phyloP scores from a whole-genome alignment of 2,888 invertebrate species.

The Eledone cirrhosa region DNA sequence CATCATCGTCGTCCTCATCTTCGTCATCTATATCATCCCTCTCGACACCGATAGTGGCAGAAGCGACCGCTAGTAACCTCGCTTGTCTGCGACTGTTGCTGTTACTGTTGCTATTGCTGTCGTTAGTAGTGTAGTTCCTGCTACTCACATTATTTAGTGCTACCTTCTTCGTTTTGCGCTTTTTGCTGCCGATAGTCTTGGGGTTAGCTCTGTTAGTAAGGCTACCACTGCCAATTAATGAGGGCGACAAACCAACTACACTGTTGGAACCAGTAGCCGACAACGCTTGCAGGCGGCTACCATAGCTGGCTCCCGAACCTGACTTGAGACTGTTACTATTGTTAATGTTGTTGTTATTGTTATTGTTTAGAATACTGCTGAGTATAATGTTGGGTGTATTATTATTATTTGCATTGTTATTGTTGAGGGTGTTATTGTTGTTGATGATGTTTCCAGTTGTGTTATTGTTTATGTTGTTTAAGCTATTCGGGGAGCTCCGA shows the following conservation, averaged over 20 bases:
- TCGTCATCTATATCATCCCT: no score
- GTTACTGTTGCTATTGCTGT: neutral
- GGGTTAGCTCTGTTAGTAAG: neutral
- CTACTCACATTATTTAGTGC: no score
- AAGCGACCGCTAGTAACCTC: no score
- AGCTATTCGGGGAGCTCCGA: no score
- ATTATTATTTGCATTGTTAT: slow-evolving; percentile 3
- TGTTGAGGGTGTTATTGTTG: neutral
- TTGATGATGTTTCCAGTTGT: neutral
- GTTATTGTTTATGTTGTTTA: neutral
- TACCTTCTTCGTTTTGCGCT: neutral
- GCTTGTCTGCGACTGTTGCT: neutral
- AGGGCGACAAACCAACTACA: neutral
- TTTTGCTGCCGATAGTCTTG: slow-evolving; percentile 8
- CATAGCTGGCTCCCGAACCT: neutral
- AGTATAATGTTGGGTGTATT: neutral
- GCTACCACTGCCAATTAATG: neutral
- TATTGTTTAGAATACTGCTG: neutral
- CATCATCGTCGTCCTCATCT: no score
- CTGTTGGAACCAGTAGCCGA: neutral
- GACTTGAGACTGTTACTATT: neutral
- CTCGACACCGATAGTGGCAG: no score
- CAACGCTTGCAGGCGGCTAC: neutral
- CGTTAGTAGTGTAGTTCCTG: no score
- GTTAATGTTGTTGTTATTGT: slow-evolving; percentile 1